Conservation (phyloP, 2,888 invertebrate species). For the Thera britannica region DNA sequence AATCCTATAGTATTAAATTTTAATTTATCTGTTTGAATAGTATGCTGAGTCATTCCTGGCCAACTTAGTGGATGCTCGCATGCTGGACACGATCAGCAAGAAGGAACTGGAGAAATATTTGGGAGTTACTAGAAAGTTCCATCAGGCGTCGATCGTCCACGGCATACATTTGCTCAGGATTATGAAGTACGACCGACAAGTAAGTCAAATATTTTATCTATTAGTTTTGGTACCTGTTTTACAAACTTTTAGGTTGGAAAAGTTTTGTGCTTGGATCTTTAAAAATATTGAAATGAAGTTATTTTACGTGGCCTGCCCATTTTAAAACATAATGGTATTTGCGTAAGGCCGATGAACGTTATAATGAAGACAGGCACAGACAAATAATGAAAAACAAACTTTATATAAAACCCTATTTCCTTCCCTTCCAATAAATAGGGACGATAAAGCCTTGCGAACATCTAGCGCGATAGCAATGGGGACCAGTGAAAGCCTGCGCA, state of each 20-base stretch:
- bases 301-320: no score
- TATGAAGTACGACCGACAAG: conserved; percentile 96
- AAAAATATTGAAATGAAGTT: no score
- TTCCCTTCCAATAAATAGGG: conserved; percentile 54
- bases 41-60: conserved; percentile 95
- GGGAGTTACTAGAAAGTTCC: conserved; percentile 96
- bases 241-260: no score
- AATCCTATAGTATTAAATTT: background rate
- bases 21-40: conserved; percentile 68
- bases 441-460: conserved; percentile 45
- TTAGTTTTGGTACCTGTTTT: no score
- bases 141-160: conserved; percentile 97
- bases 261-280: no score
- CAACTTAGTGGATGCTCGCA: conserved; percentile 96
- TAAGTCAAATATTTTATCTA: conserved; percentile 57
- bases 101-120: conserved; percentile 97
- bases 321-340: conserved; percentile 28
- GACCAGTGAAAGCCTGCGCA: no score
- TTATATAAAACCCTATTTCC: conserved; percentile 49
- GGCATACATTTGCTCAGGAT: conserved; percentile 96
- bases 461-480: no score
- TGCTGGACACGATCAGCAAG: conserved; percentile 96
- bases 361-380: conserved; percentile 19
- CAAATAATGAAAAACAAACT: conserved; percentile 32
- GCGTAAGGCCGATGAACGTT: conserved; percentile 30